Percentiles rank a stretch among this genome's conserved stretches.
These are phyloP conservation scores for Amphiprion ocellaris DNA, from an alignment of 2,113 vertebrate species.

Conservation along the genomic window DNA sequence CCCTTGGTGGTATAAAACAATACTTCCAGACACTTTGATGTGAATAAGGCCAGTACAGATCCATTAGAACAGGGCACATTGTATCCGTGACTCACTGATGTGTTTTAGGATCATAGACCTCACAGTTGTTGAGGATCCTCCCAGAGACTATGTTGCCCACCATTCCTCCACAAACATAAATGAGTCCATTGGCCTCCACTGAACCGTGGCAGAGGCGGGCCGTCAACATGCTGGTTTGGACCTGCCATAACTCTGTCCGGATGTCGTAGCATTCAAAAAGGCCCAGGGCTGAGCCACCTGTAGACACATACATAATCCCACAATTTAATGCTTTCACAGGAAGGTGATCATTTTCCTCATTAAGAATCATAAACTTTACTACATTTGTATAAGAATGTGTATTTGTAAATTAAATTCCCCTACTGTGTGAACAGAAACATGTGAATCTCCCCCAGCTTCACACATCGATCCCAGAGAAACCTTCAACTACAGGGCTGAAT, in stretches of 20 bases:
- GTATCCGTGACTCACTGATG: constrained; percentile 87
- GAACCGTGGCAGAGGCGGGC: constrained; percentile 96
- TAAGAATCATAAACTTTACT: no score
- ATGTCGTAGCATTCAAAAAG: constrained; percentile 98
- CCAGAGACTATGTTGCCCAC: constrained; percentile 97
- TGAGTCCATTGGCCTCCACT: constrained; percentile 94
- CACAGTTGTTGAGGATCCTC: constrained; percentile 94
- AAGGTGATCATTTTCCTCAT: not conserved
- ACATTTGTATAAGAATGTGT: no score
- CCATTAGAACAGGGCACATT: no score
- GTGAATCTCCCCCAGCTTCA: no score
- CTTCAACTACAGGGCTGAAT: no score
- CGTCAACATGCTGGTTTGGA: constrained; percentile 95
- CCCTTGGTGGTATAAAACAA: no score
- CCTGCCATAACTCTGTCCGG: constrained; percentile 95
- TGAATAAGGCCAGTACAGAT: no score
- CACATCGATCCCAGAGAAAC: no score
- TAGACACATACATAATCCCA: not conserved
- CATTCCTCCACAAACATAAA: constrained; percentile 97
- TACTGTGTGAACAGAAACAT: no score
- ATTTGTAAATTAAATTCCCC: no score
- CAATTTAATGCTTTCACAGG: not conserved
- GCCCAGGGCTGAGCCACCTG: constrained; percentile 95
- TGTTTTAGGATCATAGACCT: constrained; percentile 94
- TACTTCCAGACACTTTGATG: no score